Evolutionary conservation across 2,113 vertebrate species (phyloP).

Genomic region (Maccullochella peelii): DNA sequence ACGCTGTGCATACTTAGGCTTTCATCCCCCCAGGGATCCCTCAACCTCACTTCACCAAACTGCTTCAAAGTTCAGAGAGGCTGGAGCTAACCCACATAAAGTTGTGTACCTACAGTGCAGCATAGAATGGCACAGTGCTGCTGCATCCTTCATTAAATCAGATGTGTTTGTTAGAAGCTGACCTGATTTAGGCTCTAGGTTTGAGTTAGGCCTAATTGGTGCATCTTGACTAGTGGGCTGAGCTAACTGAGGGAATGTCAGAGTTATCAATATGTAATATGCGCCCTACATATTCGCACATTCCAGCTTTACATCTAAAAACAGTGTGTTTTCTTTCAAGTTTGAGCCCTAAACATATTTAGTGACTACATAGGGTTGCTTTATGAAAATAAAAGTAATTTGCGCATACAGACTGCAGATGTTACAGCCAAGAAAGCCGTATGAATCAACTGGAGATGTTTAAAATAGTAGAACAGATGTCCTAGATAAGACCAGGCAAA

Average conservation of each 20-base stretch:
- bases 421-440: neutral
- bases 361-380: no score
- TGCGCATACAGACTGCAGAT: neutral
- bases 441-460: neutral
- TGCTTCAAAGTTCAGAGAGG: slow-evolving; percentile 73
- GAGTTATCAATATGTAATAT: slow-evolving; percentile 76
- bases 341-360: neutral
- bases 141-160: slow-evolving; percentile 66
- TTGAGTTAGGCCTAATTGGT: slow-evolving; percentile 71
- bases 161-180: slow-evolving; percentile 70
- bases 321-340: neutral
- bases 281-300: slow-evolving; percentile 61
- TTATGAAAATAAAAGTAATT: slow-evolving; percentile 3
- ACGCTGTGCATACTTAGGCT: slow-evolving; percentile 57
- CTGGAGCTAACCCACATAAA: slow-evolving; percentile 76
- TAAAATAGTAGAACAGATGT: slow-evolving; percentile 7
- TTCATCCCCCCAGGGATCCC: slow-evolving; percentile 57
- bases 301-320: slow-evolving; percentile 28
- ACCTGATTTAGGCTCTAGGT: slow-evolving; percentile 72
- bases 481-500: slow-evolving; percentile 25
- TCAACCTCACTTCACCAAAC: slow-evolving; percentile 75
- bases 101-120: slow-evolving; percentile 57
- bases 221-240: slow-evolving; percentile 49
- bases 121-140: slow-evolving; percentile 50
- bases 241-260: slow-evolving; percentile 66